Evolutionary conservation across 2,888 invertebrate species (phyloP), one percentile per base, ranked within the genome.

Genomic region (Cosmopolites sordidus): DNA sequence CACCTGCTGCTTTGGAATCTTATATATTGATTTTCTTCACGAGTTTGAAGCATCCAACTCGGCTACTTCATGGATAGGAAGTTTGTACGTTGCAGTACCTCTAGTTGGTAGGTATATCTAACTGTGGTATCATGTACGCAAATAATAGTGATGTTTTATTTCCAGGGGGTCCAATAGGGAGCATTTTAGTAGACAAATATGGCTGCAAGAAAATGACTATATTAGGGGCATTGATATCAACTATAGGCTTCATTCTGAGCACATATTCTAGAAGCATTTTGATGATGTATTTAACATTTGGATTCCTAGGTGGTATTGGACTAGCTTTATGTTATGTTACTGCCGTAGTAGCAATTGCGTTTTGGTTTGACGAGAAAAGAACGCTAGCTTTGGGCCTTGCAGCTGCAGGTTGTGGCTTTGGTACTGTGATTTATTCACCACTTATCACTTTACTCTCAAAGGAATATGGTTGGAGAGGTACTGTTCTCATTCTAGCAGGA

Each of bases 1-100:
- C 51, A 91, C 92, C 41, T 93, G 95, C 71, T 92, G 92, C 1
- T 95, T 95, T 71, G 97, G 96, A 0, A 77, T 95, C 14, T 78
- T 96, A 11, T 92, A 89, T 67, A 86, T 89, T 1, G 87, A 92
- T 66, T 86, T 84, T 89, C 4, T 87, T 86, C 41, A 61, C 11
- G 62, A 61, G 44, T 64, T 64, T 38, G 56, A 48, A 6, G 60
- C 60, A 1, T 59, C 62, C 2, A 61, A 61, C 16, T 84, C 91
- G 1, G 87, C 88, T 33, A 95, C 95, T 0, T 87, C 94, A 1
- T 67, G 67, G 68, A 62, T 68, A 22, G 66, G 67, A 2, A 66
- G 66, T 47, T 51, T 68, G 8, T 68, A 67, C 46, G 53, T 68
- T 37, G 62, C 67, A 1, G 61, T 95, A 40, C 95, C 96, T 0